Base-by-base conservation (phyloP, 2,797 vertebrate species). In the Coccyzus lansbergi region DNA sequence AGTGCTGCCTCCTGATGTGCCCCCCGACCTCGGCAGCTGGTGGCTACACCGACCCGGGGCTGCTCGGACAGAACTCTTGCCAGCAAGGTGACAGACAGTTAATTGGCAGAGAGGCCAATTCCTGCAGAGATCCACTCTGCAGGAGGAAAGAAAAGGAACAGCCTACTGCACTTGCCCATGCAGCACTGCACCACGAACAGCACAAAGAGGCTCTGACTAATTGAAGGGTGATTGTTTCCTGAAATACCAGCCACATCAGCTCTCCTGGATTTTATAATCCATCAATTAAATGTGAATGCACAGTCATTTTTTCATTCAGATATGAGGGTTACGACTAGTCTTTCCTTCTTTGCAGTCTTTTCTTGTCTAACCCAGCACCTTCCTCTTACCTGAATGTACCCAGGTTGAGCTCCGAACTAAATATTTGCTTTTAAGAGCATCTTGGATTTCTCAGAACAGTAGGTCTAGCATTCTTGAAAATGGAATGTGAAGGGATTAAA, bases 391-490 rank as follows among this genome's bases (percentile, higher is more conserved):
- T 81, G 42, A 15, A 44, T 2, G 9, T 10, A 71, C 29, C 24
- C 28, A 3, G 13, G 22, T 25, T 64, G 36, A 81, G 63, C 33
- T 75, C 83, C 2, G 4, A 63, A 80, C 4, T 2, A 84, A 63
- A 28, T 40, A 80, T 5, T 67, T 64, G 25, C 56, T 74, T 79
- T 72, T 7, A 60, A 71, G 83, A 91, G 52, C 24, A 88, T 76
- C 80, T 59, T 60, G 56, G 29, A 29, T 75, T 91, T 93, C 77
- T 74, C 52, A 31, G 10, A 84, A 72, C 25, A 44, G 52, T 34
- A 80, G 44, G 67, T 77, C 13, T 67, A 79, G 33, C 38, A 72
- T 86, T 90, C 90, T 93, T 92, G 67, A 83, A 88, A 94, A 86
- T 15, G 88, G 90, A 92, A 94, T 86, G 88, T 0, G 0, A 72